These are phyloP conservation scores for Calliopsis andreniformis DNA, from an alignment of 1,140 invertebrate genomes.

Conservation along the genomic window DNA sequence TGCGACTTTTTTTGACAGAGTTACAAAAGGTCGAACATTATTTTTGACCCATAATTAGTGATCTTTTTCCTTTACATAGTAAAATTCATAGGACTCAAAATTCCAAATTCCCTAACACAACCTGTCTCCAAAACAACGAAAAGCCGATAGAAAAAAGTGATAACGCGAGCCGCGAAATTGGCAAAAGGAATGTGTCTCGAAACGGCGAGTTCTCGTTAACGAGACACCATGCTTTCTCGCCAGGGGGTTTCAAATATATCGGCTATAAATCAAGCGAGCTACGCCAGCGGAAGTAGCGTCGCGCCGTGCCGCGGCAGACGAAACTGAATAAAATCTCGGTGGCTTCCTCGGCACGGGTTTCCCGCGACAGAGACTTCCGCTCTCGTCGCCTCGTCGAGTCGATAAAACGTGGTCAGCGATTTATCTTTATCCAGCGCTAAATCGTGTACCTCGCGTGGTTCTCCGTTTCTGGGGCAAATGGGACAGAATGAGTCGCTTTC, in stretches of 20 bases:
- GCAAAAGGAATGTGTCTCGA: too few relatives aligned
- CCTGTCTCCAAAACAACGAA: too few relatives aligned
- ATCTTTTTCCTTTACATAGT: too few relatives aligned
- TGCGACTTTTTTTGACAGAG: too few relatives aligned
- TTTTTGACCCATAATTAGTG: too few relatives aligned
- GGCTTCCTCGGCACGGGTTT: background rate
- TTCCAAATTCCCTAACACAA: too few relatives aligned
- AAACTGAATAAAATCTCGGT: constrained; percentile 22
- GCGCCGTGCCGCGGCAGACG: background rate
- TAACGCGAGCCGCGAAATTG: too few relatives aligned
- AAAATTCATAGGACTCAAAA: too few relatives aligned
- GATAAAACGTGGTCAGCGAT: constrained; percentile 26
- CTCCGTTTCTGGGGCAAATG: background rate
- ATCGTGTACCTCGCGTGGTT: background rate
- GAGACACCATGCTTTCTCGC: background rate
- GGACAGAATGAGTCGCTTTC: background rate
- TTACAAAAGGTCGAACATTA: too few relatives aligned
- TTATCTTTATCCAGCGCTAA: constrained; percentile 15
- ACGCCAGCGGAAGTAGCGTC: constrained; percentile 7
- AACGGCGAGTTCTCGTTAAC: too few relatives aligned
- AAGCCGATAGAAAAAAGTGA: too few relatives aligned
- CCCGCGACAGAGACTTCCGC: background rate
- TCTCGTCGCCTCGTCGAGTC: constrained; percentile 19
- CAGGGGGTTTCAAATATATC: background rate
- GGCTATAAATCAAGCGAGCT: constrained; percentile 11